Evolutionary conservation across 1,140 invertebrate genomes (phyloP), one percentile per base, ranked within the genome.

Genomic region (Solenopsis invicta): DNA sequence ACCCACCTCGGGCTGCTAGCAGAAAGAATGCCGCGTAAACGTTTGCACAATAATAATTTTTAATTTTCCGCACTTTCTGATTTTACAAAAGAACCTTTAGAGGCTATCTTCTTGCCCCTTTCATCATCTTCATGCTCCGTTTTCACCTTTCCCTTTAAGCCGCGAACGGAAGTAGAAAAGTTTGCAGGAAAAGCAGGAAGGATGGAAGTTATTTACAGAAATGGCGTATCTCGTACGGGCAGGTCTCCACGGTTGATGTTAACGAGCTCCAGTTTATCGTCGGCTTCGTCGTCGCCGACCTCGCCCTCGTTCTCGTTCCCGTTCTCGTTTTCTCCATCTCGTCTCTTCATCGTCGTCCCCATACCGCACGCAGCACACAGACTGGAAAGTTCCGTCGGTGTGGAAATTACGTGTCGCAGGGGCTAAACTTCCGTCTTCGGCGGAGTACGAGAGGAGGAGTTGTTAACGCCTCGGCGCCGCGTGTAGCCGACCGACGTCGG

Each of bases 211-310:
- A 81, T 89, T 87, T 74, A 85, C 86, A 85, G 67, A 80, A 76
- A 81, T 61, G 21, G 69, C 89, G 86, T 90, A 88, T 90, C 89
- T 90, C 75, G 69, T 54, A 72, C 67, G 62, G 82, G 77, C 88
- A 90, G 78, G 66, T 72, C 75, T 62, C 54, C 45, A 76, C 50
- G 56, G 88, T 89, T 90, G 86, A 75, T 78, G 88, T 90, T 90
- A 90, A 90, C 88, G 89, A 90, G 89, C 88, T 85, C 80, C 80
- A 80, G 88, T 90, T 90, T 90, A 90, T 90, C 89, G 89, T 71
- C 86, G 88, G 50, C 69, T 71, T 48, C 89, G 75, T 59, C 69
- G 88, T 81, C 69, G 80, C 48, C 88, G 80, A 85, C 61, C 37
- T 62, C 71, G 18, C 8, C 61, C n/a, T 87, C 64, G 37, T 41